Conservation (phyloP, 2,113 vertebrate genomes). For the Lepus americanus region DNA sequence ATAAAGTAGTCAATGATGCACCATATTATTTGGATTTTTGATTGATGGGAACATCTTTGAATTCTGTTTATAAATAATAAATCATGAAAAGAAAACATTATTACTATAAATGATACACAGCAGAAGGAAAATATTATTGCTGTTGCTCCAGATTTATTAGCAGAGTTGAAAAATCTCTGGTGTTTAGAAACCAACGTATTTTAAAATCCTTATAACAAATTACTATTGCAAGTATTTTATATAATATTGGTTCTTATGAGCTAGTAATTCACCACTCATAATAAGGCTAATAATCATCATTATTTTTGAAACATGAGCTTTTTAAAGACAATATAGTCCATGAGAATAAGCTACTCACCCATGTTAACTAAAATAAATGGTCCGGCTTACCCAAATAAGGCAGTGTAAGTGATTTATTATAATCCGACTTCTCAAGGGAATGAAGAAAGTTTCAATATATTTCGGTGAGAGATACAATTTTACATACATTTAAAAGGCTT, state of each 20-base stretch:
- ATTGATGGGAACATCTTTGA: background rate
- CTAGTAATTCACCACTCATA: background rate
- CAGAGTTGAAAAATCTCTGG: background rate
- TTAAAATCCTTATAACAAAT: background rate
- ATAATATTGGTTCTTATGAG: constrained; percentile 14
- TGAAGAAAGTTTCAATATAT: constrained; percentile 27
- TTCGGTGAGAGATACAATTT: background rate
- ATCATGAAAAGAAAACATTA: constrained; percentile 15
- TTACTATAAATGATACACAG: constrained; percentile 1
- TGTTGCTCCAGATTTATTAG: constrained; percentile 14
- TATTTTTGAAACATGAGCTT: constrained; percentile 56
- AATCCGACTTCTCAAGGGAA: background rate
- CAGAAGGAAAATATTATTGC: background rate
- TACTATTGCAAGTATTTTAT: background rate
- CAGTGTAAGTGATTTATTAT: background rate
- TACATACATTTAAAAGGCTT: background rate
- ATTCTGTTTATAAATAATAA: background rate
- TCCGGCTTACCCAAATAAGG: background rate
- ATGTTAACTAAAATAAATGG: constrained; percentile 63
- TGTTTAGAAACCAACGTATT: background rate
- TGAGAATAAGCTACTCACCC: background rate
- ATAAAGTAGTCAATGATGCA: background rate
- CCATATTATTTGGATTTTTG: background rate
- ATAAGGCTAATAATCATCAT: constrained; percentile 31
- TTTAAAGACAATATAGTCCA: constrained; percentile 51